A percentile compares a stretch with the other conserved stretches of the same genome.
phyloP scores from a whole-genome alignment of 2,797 vertebrate species.

The Anas acuta region DNA sequence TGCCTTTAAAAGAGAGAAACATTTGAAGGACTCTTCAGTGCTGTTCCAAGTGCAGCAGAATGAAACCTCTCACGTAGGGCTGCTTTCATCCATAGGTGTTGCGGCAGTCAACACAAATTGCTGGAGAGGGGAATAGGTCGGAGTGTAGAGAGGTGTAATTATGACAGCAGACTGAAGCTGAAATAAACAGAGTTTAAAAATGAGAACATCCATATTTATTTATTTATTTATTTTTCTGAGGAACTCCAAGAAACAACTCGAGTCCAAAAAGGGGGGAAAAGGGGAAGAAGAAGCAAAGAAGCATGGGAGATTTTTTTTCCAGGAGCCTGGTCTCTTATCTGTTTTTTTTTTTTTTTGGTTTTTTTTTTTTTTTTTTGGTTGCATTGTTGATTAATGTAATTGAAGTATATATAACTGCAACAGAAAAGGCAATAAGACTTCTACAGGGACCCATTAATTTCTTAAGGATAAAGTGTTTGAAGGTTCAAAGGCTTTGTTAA shows the following conservation, averaged over 20 bases:
- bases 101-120: slow-evolving; percentile 66
- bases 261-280: neutral
- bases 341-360: slow-evolving; percentile 43
- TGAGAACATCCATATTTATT: neutral
- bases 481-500: slow-evolving; percentile 84
- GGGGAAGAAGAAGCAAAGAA: neutral
- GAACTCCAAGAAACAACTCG: neutral
- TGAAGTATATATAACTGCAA: slow-evolving; percentile 78
- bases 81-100: slow-evolving; percentile 61
- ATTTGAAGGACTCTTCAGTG: slow-evolving; percentile 66
- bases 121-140: slow-evolving; percentile 38
- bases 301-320: neutral
- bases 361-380: slow-evolving; percentile 67
- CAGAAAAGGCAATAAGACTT: slow-evolving; percentile 78
- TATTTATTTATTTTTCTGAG: neutral
- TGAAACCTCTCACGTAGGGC: slow-evolving; percentile 41
- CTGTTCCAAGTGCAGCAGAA: slow-evolving; percentile 48
- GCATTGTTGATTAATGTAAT: slow-evolving; percentile 80
- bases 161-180: slow-evolving; percentile 35
- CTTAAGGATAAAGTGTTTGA: slow-evolving; percentile 83
- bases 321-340: slow-evolving; percentile 46
- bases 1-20: slow-evolving; percentile 60
- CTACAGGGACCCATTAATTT: slow-evolving; percentile 85
- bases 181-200: neutral
- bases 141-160: slow-evolving; percentile 21